phyloP scores from a whole-genome alignment of 1,140 invertebrate species.

The Atta texana region DNA sequence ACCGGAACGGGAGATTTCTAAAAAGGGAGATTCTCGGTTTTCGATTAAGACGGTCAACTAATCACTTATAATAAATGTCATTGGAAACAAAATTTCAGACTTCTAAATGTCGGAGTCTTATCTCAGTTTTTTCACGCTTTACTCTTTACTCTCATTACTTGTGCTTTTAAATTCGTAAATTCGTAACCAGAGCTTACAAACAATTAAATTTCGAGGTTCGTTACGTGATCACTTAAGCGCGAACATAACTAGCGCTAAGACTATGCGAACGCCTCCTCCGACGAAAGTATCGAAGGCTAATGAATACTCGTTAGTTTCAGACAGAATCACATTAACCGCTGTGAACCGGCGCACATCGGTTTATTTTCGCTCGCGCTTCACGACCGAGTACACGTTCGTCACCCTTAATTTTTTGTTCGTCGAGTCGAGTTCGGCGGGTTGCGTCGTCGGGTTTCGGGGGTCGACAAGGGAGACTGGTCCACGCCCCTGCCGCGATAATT shows the following conservation, averaged over 20 bases:
- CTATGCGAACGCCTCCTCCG: not conserved
- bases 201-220: constrained; percentile 52
- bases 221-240: constrained; percentile 46
- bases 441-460: constrained; percentile 56
- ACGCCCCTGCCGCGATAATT: constrained; percentile 72
- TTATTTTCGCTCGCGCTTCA: constrained; percentile 36
- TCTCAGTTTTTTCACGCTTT: not conserved
- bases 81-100: not conserved
- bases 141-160: not conserved
- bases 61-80: not conserved
- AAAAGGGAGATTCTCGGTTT: not conserved
- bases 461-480: constrained; percentile 55
- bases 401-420: constrained; percentile 37
- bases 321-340: constrained; percentile 23
- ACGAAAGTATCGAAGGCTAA: constrained; percentile 30
- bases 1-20: constrained; percentile 6
- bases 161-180: not conserved
- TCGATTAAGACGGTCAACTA: not conserved
- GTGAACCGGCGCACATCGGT: constrained; percentile 19
- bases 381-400: constrained; percentile 1
- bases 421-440: not conserved
- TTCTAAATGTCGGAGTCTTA: not conserved
- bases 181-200: constrained; percentile 34
- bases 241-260: constrained; percentile 32
- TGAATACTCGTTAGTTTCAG: constrained; percentile 34